Conservation (phyloP, 2,113 vertebrate genomes). For the Gavialis gangeticus region DNA sequence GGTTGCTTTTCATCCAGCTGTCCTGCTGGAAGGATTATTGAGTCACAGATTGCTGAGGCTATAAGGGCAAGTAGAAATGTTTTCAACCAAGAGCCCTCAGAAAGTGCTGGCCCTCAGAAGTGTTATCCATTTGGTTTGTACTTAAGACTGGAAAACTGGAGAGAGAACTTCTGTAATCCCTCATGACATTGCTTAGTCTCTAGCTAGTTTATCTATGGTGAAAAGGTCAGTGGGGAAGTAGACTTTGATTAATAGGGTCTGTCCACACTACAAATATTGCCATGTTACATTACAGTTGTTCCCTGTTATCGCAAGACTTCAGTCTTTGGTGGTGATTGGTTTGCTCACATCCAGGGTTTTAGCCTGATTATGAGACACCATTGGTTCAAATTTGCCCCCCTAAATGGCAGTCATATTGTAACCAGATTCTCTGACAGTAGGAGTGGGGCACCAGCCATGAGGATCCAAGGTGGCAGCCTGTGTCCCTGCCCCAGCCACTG, state of each 20-base stretch:
- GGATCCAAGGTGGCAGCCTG: too few species aligned
- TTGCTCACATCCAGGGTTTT: slow-evolving; percentile 17
- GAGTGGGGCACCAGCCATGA: too few species aligned
- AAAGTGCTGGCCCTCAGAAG: background rate
- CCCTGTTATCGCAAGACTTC: slow-evolving; percentile 47
- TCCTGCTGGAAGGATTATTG: background rate
- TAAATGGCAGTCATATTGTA: background rate
- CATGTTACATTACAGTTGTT: background rate
- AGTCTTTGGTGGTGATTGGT: slow-evolving; percentile 29
- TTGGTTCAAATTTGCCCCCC: background rate
- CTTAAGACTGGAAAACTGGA: slow-evolving; percentile 34
- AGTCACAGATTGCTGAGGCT: background rate
- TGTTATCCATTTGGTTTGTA: slow-evolving; percentile 5
- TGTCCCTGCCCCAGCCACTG: too few species aligned
- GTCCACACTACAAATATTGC: background rate
- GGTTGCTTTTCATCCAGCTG: background rate
- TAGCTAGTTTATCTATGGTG: background rate
- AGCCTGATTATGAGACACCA: background rate
- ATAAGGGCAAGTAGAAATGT: background rate
- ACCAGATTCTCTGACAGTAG: slow-evolving; percentile 25
- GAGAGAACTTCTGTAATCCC: background rate
- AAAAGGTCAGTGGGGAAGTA: background rate
- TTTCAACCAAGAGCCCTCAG: background rate
- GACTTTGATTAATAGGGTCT: slow-evolving; percentile 9
- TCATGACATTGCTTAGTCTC: slow-evolving; percentile 24